Evolutionary conservation across 2,888 invertebrate genomes (phyloP), one percentile per base, ranked within the genome.

Genomic region (Pristionchus arcanus): DNA sequence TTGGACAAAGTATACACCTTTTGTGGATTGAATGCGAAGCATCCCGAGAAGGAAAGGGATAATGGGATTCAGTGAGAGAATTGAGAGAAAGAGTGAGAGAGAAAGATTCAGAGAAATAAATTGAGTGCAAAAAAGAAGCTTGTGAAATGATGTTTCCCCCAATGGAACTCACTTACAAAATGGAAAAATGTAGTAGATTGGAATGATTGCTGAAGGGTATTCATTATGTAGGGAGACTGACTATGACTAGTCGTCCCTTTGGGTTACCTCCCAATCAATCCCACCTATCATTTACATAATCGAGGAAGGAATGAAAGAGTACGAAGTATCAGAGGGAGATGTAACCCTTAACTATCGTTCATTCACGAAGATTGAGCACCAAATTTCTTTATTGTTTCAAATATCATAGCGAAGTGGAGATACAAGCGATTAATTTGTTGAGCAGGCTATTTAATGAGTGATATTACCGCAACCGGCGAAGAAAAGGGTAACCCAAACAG

Each of bases 281-380:
- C 42, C 81, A 81, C 42, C n/a, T 53, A 49, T 19, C n/a, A 81
- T 81, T 53, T 81, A 19, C 81, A 81, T 81, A 81, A 81, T 42
- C 81, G 81, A 81, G 63, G n/a, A n/a, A 63, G 28, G 16, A 81
- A 37, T 2, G 34, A 34, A 37, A 74, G 74, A 74, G 37, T 74
- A 74, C 34, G n/a, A 81, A 53, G n/a, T 81, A 25, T 77, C 77
- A 77, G 77, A 81, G 81, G 42, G 81, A 53, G 28, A 71, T 15
- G 49, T 53, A 81, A 81, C 81, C 81, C 81, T 49, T 49, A n/a
- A 49, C 9, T 81, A 81, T 28, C 25, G 28, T 81, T 53, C 13
- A 49, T n/a, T 16, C 4, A 81, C 13, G 11, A 42, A 49, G 11
- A 25, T 25, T 81, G 4, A 49, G 81, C 42, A 81, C 49, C 81